Conservation (phyloP, 2,113 vertebrate genomes). For the Colius striatus region DNA sequence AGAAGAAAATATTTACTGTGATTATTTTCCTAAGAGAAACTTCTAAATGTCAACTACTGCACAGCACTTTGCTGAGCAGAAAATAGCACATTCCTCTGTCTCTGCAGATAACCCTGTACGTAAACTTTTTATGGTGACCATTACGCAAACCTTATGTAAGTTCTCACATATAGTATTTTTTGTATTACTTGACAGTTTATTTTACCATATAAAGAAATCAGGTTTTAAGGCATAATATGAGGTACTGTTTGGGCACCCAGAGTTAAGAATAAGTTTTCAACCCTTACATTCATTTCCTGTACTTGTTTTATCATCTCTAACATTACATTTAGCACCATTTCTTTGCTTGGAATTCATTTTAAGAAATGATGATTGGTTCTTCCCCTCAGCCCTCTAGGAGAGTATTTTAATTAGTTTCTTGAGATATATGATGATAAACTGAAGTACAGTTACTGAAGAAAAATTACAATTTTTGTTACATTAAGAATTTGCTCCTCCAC, state of each 20-base stretch:
- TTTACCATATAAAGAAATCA: neutral
- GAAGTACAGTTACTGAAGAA: neutral
- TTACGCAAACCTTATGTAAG: neutral
- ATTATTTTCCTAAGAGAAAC: neutral
- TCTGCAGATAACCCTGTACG: neutral
- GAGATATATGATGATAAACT: constrained; percentile 33
- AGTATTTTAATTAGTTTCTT: constrained; percentile 54
- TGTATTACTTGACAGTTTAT: neutral
- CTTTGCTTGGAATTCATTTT: constrained; percentile 41
- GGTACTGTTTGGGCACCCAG: neutral
- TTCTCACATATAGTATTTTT: neutral
- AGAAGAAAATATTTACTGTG: neutral
- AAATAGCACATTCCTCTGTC: neutral
- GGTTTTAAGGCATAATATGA: neutral
- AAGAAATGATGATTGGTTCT: constrained; percentile 36
- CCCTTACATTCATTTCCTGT: constrained; percentile 55
- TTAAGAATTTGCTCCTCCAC: neutral
- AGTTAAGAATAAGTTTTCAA: constrained; percentile 41
- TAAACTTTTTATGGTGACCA: neutral
- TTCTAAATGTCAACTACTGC: neutral
- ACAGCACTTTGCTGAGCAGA: neutral
- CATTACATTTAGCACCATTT: constrained; percentile 5
- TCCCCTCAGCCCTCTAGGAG: constrained; percentile 16
- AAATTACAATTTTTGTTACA: neutral
- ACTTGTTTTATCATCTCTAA: constrained; percentile 53